phyloP scores from a whole-genome alignment of 2,113 vertebrate species.

The Orycteropus afer region DNA sequence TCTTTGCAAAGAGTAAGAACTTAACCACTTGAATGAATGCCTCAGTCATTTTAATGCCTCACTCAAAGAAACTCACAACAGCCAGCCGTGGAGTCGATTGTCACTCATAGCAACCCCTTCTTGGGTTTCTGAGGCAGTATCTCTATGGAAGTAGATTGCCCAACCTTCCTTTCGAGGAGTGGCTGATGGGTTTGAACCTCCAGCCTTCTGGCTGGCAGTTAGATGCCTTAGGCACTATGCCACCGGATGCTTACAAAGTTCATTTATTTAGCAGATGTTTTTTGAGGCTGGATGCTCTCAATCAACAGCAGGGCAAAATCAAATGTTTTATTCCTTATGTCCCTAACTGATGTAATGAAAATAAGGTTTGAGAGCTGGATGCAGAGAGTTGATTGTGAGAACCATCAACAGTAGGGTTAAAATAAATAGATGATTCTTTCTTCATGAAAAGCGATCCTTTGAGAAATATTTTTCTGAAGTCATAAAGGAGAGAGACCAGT shows the following conservation, averaged over 20 bases:
- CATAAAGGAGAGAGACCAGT: not conserved
- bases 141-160: no score
- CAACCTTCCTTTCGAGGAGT: no score
- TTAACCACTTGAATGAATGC: not conserved
- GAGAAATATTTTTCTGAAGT: constrained; percentile 19
- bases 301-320: not conserved
- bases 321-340: not conserved
- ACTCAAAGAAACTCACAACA: no score
- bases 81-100: no score
- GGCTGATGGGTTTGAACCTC: no score
- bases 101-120: no score
- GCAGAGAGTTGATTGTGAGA: not conserved
- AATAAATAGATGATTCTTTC: not conserved
- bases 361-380: not conserved
- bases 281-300: not conserved
- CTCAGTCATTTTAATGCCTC: not conserved
- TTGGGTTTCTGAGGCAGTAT: no score
- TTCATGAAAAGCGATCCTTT: not conserved
- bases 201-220: no score
- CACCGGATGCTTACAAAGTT: not conserved
- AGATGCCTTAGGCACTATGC: no score
- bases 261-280: not conserved
- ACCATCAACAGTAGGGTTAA: not conserved
- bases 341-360: not conserved
- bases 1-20: not conserved